Conservation (phyloP, 2,888 invertebrate genomes). For the Lamellibrachia satsuma region DNA sequence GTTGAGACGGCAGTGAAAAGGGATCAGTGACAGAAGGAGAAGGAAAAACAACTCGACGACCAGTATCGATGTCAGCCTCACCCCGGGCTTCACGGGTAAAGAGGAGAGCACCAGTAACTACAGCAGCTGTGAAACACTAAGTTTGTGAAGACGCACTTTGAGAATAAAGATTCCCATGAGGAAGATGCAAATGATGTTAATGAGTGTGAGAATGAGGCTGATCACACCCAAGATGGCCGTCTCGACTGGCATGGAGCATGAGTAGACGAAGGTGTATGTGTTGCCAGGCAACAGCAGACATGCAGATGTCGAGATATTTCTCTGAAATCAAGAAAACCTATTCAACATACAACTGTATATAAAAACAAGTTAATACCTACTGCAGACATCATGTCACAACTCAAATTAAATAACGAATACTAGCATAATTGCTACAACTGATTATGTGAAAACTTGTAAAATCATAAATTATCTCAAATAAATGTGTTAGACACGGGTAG, state of each 20-base stretch:
- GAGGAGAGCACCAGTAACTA: background rate
- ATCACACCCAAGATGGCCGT: constrained; percentile 82
- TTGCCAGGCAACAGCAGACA: constrained; percentile 48
- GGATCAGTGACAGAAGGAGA: too few relatives aligned
- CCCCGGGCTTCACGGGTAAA: too few relatives aligned
- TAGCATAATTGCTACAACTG: too few relatives aligned
- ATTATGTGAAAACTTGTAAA: too few relatives aligned
- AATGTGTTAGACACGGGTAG: too few relatives aligned
- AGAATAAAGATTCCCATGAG: constrained; percentile 81
- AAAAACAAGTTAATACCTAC: background rate
- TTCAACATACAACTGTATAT: background rate
- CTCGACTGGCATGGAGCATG: constrained; percentile 79
- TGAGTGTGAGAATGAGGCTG: constrained; percentile 80
- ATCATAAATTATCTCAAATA: too few relatives aligned
- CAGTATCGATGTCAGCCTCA: too few relatives aligned
- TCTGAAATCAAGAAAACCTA: constrained; percentile 1
- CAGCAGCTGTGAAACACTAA: background rate
- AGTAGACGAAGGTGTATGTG: constrained; percentile 69
- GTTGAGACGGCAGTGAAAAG: too few relatives aligned
- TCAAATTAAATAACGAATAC: too few relatives aligned
- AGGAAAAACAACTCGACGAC: too few relatives aligned
- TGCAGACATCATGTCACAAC: background rate
- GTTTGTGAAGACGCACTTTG: constrained; percentile 31
- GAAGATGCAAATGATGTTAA: constrained; percentile 86
- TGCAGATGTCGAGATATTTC: constrained; percentile 24